These are phyloP conservation scores for Drosophila quasianomalipes DNA, from an alignment of 2,888 invertebrate genomes.

Conservation along the genomic window DNA sequence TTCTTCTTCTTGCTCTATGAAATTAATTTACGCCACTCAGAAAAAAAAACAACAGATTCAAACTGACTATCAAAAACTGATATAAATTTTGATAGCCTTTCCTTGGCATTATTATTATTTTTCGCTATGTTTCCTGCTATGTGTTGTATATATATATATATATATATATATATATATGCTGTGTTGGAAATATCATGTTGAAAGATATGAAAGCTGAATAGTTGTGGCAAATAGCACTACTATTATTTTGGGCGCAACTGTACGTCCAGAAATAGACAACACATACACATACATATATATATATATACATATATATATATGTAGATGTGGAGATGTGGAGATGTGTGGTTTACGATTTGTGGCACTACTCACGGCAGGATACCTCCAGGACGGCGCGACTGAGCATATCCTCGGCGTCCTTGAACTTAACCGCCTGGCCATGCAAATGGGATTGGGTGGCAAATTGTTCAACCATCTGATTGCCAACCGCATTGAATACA, in stretches of 20 bases:
- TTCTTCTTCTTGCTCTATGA: background rate
- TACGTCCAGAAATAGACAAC: background rate
- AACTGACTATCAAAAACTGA: background rate
- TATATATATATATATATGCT: no score
- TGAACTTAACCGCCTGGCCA: slow-evolving; percentile 65
- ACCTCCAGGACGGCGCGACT: slow-evolving; percentile 82
- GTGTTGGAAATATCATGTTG: background rate
- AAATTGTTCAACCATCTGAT: slow-evolving; percentile 77
- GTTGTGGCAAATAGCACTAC: background rate
- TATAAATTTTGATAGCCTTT: background rate
- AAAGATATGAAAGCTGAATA: background rate
- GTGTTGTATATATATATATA: no score
- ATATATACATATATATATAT: background rate
- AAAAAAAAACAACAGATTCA: background rate
- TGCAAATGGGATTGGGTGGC: slow-evolving; percentile 53
- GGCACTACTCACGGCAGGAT: slow-evolving; percentile 81
- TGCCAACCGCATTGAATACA: slow-evolving; percentile 81
- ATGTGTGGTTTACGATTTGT: background rate
- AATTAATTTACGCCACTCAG: background rate
- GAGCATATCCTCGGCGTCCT: slow-evolving; percentile 82
- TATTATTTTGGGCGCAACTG: background rate
- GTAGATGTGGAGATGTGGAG: background rate
- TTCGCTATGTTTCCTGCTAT: no score
- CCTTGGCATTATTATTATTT: background rate
- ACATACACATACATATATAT: background rate